Base-by-base conservation (phyloP, 2,113 vertebrate genomes). In the Nothocercus julius region DNA sequence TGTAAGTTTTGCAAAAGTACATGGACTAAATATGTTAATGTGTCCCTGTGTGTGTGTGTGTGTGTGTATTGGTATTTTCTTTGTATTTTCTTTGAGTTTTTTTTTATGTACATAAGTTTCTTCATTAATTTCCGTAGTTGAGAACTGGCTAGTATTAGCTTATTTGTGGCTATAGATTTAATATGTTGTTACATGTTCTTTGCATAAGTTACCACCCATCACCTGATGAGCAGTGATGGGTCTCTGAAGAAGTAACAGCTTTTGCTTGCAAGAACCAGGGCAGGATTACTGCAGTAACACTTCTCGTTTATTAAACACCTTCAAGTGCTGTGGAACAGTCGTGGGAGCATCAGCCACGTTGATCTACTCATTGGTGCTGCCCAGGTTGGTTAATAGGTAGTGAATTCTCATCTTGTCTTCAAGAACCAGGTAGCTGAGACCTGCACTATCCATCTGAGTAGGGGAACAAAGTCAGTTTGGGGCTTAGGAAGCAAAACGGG, bases 271-370 rank as follows among this genome's bases (percentile, higher is more conserved):
- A 27, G 89, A 84, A 53, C 47, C 79, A 79, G 74, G 34, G 75
- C 64, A 42, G 40, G 47, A 21, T 63, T 70, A n/a, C 59, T 74
- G 85, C 59, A 70, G 72, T 47, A 4, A 7, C 8, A 32, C 62
- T 90, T 87, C 47, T 61, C 10, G 9, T 18, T 36, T 80, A 17
- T 36, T 49, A 24, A 91, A 25, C 56, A 38, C 77, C 72, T 85
- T 0, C 10, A 69, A 88, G 34, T 1, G 7, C 62, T 62, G 74
- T 47, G 36, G 90, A 79, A 47, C 76, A 88, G 38, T 74, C 61
- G 36, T 54, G 69, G 74, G 83, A 89, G 80, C 86, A 90, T 93
- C 92, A 93, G 86, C 74, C 90, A 53, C 78, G 64, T 92, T 84
- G 76, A 77, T 92, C 73, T 95, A 15, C 80, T 81, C 61, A 36